A percentile compares a stretch with the other conserved stretches of the same genome.
Conservation (phyloP, 2,113 vertebrate species). For the Benitochromis conjunctus region DNA sequence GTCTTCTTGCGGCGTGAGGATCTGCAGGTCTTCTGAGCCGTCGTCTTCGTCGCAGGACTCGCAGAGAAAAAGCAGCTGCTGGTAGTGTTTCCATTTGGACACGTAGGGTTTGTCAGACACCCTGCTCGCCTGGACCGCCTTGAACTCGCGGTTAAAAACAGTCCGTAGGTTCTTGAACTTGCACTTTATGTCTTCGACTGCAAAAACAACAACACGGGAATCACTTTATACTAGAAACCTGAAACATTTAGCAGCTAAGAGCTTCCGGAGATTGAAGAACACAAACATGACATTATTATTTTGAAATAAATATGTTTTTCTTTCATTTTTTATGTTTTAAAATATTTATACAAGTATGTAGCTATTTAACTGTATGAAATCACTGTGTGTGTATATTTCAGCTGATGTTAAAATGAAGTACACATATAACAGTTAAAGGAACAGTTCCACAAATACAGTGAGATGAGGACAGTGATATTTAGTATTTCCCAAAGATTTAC, state of each 20-base stretch:
- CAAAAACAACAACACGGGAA: neutral
- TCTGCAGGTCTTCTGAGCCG: neutral
- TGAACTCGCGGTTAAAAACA: conserved; percentile 54
- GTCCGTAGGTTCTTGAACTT: conserved; percentile 65
- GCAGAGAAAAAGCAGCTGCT: conserved; percentile 54
- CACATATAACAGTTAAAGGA: neutral
- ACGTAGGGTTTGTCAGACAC: conserved; percentile 1
- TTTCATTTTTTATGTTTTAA: neutral
- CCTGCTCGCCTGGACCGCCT: conserved; percentile 12
- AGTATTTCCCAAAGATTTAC: neutral
- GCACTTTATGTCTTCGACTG: conserved; percentile 57
- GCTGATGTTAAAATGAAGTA: neutral
- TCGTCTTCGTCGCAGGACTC: conserved; percentile 45
- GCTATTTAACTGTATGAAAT: neutral
- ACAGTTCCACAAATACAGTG: neutral
- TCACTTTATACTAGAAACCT: neutral
- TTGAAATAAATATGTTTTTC: neutral
- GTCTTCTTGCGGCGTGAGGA: neutral
- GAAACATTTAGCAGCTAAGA: neutral
- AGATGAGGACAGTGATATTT: neutral
- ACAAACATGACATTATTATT: neutral
- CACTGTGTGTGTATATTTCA: neutral
- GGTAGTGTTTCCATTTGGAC: conserved; percentile 63
- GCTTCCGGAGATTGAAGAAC: neutral
- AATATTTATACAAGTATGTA: neutral